A percentile compares a stretch with the other conserved stretches of the same genome.
These are phyloP conservation scores for Camelus dromedarius DNA, from an alignment of 2,113 vertebrate genomes.

Conservation along the genomic window DNA sequence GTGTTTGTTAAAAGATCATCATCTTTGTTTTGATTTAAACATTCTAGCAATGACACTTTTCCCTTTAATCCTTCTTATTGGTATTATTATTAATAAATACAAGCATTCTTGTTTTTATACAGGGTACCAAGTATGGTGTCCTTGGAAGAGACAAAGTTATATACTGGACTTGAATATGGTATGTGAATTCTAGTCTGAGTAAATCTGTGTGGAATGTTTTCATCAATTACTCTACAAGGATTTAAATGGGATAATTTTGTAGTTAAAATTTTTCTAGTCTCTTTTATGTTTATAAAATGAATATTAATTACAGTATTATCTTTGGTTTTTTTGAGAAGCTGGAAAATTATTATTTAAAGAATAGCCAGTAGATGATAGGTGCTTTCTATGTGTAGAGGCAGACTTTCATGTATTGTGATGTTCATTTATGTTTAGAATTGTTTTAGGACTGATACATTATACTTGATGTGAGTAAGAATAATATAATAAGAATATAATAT, in stretches of 20 bases:
- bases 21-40: conserved; percentile 59
- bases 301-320: neutral
- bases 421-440: conserved; percentile 37
- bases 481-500: neutral
- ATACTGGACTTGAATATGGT: conserved; percentile 95
- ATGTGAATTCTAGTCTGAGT: conserved; percentile 70
- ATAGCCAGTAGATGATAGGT: neutral
- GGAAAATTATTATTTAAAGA: neutral
- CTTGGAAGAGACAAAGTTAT: conserved; percentile 94
- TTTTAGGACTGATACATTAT: neutral
- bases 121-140: conserved; percentile 96
- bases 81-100: conserved; percentile 70
- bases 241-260: conserved; percentile 28
- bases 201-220: neutral
- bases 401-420: neutral
- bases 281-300: conserved; percentile 17
- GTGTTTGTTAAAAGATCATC: neutral
- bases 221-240: neutral
- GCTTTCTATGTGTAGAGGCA: neutral
- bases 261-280: neutral
- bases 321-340: conserved; percentile 47
- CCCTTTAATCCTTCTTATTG: neutral
- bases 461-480: conserved; percentile 12
- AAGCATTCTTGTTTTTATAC: conserved; percentile 79
- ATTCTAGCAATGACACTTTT: neutral